Conservation (phyloP, 2,888 invertebrate species). For the Latrodectus elegans region DNA sequence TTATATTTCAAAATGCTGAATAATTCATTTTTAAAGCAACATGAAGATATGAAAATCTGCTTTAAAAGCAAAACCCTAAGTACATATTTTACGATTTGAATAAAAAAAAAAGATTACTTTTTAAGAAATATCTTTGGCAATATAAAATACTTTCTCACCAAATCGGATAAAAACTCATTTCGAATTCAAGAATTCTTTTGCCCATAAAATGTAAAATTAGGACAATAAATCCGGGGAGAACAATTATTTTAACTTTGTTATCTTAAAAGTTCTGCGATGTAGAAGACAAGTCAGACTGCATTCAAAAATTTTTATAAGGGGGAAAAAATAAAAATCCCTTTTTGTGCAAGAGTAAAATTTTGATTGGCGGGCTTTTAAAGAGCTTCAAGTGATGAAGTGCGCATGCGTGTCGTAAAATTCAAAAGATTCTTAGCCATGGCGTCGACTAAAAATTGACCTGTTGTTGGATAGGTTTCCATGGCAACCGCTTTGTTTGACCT, state of each 20-base stretch:
- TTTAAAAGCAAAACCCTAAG: too few species aligned
- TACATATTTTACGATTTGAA: too few species aligned
- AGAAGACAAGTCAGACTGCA: background rate
- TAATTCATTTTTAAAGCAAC: too few species aligned
- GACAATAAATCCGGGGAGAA: background rate
- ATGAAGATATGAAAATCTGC: too few species aligned
- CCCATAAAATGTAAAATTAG: slow-evolving; percentile 28
- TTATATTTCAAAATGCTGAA: too few species aligned
- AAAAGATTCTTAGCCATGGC: slow-evolving; percentile 1
- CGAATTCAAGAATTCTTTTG: slow-evolving; percentile 4
- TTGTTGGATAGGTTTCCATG: slow-evolving; percentile 41
- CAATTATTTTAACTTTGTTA: slow-evolving; percentile 31
- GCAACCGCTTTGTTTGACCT: slow-evolving; percentile 56
- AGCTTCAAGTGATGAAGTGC: slow-evolving; percentile 1
- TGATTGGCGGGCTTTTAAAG: slow-evolving; percentile 18
- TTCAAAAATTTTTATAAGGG: slow-evolving; percentile 19
- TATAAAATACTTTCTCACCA: background rate
- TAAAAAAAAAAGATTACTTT: too few species aligned
- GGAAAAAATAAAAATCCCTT: slow-evolving; percentile 12
- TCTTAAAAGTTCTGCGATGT: background rate
- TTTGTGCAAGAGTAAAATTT: slow-evolving; percentile 2
- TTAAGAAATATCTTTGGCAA: too few species aligned
- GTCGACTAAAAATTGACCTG: slow-evolving; percentile 50
- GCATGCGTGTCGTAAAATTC: slow-evolving; percentile 49
- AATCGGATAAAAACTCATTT: slow-evolving; percentile 18